These are phyloP conservation scores for Bhutanitis thaidina DNA, from an alignment of 2,888 invertebrate genomes.

Conservation along the genomic window DNA sequence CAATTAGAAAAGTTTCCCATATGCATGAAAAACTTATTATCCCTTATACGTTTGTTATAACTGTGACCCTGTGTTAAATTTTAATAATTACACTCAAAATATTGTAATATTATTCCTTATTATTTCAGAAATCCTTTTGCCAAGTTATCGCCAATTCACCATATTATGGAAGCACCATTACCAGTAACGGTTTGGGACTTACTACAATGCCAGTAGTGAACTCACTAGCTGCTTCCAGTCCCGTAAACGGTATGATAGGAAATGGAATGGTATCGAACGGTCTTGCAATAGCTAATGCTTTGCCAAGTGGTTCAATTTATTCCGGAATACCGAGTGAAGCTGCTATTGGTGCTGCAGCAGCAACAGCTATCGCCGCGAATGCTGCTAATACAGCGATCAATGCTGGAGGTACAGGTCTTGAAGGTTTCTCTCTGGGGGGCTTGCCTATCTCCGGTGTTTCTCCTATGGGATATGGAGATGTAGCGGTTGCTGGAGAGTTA, in stretches of 20 bases:
- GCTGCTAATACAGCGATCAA: conserved; percentile 21
- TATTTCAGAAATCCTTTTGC: conserved; percentile 13
- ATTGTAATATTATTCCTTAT: too few species aligned
- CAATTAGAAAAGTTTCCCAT: too few species aligned
- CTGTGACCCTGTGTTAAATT: too few species aligned
- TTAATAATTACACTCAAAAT: too few species aligned
- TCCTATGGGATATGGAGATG: conserved; percentile 47
- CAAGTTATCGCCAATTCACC: conserved; percentile 18
- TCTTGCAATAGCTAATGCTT: conserved; percentile 15
- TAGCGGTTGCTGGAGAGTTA: conserved; percentile 48
- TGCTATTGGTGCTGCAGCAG: conserved; percentile 19
- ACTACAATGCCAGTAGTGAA: not conserved
- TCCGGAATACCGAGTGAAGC: conserved; percentile 13
- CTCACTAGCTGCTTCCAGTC: conserved; percentile 7
- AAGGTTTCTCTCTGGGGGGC: conserved; percentile 26
- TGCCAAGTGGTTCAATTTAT: conserved; percentile 5
- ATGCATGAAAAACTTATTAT: too few species aligned
- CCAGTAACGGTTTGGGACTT: conserved; percentile 6
- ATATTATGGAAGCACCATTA: conserved; percentile 8
- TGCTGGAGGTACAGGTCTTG: conserved; percentile 19
- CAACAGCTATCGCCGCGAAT: conserved; percentile 17
- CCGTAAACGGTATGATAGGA: conserved; percentile 23
- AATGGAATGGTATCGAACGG: conserved; percentile 24
- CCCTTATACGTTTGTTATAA: too few species aligned
- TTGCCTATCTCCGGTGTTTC: conserved; percentile 26